Conservation (phyloP, 1,140 invertebrate genomes). For the Paraescarpia echinospica region DNA sequence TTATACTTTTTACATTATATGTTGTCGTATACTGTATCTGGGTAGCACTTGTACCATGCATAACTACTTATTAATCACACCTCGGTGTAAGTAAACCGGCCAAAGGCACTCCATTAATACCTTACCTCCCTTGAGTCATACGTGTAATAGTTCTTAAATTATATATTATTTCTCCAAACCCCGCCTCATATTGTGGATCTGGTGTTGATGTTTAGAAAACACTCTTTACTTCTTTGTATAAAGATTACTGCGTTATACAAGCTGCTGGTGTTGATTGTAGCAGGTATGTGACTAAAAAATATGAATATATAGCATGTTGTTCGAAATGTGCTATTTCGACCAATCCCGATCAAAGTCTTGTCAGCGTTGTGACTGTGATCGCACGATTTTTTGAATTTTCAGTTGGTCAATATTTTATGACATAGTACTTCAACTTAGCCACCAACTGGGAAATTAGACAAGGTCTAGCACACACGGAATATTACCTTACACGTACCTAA, state of each 20-base stretch:
- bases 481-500: conserved; percentile 38
- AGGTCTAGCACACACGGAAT: background rate
- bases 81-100: background rate
- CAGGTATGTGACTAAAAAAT: background rate
- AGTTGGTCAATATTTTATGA: background rate
- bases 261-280: background rate
- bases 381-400: background rate
- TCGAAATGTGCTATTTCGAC: background rate
- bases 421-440: background rate
- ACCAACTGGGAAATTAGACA: background rate
- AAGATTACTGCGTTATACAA: background rate
- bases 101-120: too few relatives aligned
- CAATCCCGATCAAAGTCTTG: background rate
- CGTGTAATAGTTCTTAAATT: background rate
- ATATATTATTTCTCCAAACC: background rate
- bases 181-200: background rate
- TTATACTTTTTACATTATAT: background rate
- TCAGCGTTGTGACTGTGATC: background rate
- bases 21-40: background rate
- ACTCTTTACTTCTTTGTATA: too few relatives aligned
- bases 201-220: background rate
- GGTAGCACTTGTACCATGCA: background rate
- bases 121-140: background rate
- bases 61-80: background rate
- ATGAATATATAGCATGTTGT: background rate